A percentile compares a stretch with the other conserved stretches of the same genome.
Conservation (phyloP, 2,888 invertebrate genomes). For the Drosophila paranaensis region DNA sequence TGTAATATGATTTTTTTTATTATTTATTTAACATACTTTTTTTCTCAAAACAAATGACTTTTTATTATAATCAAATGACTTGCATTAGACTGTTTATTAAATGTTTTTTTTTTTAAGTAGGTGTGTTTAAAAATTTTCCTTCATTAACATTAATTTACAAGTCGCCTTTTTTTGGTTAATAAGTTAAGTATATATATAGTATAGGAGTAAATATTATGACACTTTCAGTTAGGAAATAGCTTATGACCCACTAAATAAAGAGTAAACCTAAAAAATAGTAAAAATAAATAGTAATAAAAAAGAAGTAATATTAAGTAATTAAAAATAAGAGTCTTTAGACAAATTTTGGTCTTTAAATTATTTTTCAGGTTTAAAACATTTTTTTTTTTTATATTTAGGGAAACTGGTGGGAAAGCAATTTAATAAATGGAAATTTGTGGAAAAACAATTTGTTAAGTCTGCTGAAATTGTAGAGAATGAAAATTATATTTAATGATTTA, state of each 20-base stretch:
- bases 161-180: neutral
- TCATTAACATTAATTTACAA: conserved; percentile 13
- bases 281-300: neutral
- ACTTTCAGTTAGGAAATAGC: neutral
- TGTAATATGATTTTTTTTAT: neutral
- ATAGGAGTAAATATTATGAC: neutral
- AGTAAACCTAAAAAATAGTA: neutral
- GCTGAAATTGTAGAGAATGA: no score
- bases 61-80: neutral
- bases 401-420: no score
- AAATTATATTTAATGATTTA: neutral
- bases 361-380: no score
- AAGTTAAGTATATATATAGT: neutral
- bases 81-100: neutral
- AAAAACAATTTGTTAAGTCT: no score
- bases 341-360: no score
- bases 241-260: neutral
- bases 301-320: no score
- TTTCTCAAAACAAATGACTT: neutral
- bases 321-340: no score
- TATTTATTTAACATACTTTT: conserved; percentile 5
- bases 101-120: neutral
- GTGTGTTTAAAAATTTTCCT: neutral
- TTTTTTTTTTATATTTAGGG: no score
- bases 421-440: no score